Evolutionary conservation across 2,888 invertebrate species (phyloP), one percentile per base, ranked within the genome.

Genomic region (Yponomeuta malinellus): DNA sequence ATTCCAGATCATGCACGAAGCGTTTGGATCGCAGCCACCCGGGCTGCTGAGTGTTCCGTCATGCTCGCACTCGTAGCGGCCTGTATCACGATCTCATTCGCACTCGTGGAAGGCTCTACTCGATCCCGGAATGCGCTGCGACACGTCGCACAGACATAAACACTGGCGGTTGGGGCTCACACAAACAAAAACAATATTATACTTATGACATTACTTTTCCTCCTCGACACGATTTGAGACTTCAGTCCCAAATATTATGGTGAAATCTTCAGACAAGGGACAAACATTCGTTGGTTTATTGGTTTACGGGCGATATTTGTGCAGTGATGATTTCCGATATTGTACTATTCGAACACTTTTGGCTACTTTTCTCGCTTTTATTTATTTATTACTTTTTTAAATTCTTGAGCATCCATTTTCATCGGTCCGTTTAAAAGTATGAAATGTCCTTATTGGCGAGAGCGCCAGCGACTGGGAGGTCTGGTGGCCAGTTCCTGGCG

Each of bases 141-240:
- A 59, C 52, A 59, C 52, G 52, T 59, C 52, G 52, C 52, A 59
- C 52, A 59, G 52, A 59, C 52, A 59, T 59, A 59, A 59, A 59
- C 52, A 59, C 52, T 59, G 52, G 3, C 52, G 52, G 52, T 59
- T 59, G 8, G 52, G 3, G 52, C 52, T 59, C 52, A 12, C 15
- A 59, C 52, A 59, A 59, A 59, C 52, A 59, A 59, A 59, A 59
- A 59, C 52, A 59, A 43, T 43, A 43, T 59, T 59, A 15, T 15
- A 59, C 52, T 52, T 59, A 59, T 15, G 15, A 15, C 52, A 59
- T 59, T 59, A 59, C 52, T 59, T 59, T 59, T 59, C 52, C 52
- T 59, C 52, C 52, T 59, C 52, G 52, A 5, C 3, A 15, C 15
- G 12, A 15, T 59, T 59, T 59, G 15, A 59, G 52, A 12, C 8